These are phyloP conservation scores for Sialia sialis DNA, from an alignment of 2,113 vertebrate species.

Conservation along the genomic window DNA sequence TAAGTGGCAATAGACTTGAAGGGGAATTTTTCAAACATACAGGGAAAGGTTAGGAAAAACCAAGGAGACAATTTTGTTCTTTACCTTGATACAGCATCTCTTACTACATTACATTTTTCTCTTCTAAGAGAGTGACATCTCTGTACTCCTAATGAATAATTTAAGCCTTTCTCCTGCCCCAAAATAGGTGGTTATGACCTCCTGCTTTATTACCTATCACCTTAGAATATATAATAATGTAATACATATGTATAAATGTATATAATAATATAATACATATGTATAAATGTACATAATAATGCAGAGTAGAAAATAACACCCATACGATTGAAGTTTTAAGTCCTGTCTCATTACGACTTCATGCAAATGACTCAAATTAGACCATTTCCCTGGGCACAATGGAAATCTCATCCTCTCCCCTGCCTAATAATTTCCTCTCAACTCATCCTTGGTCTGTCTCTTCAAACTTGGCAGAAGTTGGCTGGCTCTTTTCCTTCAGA, in stretches of 20 bases:
- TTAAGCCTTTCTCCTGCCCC: background rate
- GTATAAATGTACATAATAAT: background rate
- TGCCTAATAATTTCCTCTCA: slow-evolving; percentile 66
- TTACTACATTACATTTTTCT: background rate
- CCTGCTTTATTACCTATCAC: background rate
- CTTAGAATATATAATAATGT: background rate
- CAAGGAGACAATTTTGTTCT: background rate
- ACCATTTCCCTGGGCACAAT: slow-evolving; percentile 43
- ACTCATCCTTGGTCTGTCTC: slow-evolving; percentile 51
- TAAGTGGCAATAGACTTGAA: background rate
- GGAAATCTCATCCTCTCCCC: slow-evolving; percentile 38
- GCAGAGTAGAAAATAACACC: background rate
- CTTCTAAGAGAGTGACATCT: background rate
- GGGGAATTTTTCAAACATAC: background rate
- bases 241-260: background rate
- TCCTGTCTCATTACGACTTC: background rate
- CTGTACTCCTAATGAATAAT: background rate
- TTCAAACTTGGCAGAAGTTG: slow-evolving; percentile 60
- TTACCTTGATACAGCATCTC: background rate
- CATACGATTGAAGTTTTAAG: background rate
- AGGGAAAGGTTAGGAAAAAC: background rate
- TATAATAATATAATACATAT: background rate
- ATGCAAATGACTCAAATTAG: slow-evolving; percentile 28
- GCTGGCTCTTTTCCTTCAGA: background rate
- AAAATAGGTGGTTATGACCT: background rate